Percentiles rank a stretch among this genome's conserved stretches.
Evolutionary conservation across 2,113 vertebrate genomes (phyloP).

Genomic region (Tachycineta bicolor): DNA sequence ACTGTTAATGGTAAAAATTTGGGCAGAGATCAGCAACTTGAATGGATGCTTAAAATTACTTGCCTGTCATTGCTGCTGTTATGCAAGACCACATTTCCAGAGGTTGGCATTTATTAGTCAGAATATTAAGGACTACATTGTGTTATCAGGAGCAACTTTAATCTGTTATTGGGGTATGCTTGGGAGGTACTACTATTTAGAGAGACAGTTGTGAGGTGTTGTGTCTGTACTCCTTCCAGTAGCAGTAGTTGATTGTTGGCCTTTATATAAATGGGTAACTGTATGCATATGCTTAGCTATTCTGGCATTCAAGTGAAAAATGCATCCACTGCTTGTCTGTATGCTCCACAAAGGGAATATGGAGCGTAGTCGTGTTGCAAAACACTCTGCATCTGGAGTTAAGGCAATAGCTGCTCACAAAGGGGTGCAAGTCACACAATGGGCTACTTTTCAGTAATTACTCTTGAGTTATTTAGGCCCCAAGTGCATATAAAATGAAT

Average conservation of each 20-base stretch:
- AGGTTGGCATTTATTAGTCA: neutral
- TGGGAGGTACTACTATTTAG: neutral
- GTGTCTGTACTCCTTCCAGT: neutral
- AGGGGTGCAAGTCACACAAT: slow-evolving; percentile 61
- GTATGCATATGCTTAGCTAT: slow-evolving; percentile 4
- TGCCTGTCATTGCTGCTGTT: slow-evolving; percentile 17
- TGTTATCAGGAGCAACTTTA: neutral
- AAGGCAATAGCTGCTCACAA: slow-evolving; percentile 53
- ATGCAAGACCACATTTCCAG: neutral
- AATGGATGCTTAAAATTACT: slow-evolving; percentile 23
- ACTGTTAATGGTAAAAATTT: neutral
- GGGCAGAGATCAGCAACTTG: neutral
- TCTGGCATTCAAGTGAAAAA: slow-evolving; percentile 9
- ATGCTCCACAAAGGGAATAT: slow-evolving; percentile 21
- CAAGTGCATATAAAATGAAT: slow-evolving; percentile 65
- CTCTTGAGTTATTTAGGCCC: slow-evolving; percentile 57
- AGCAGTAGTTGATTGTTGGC: neutral
- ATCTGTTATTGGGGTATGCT: neutral
- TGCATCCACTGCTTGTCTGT: neutral
- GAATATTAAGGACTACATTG: neutral
- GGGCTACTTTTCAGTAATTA: slow-evolving; percentile 62
- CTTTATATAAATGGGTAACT: neutral
- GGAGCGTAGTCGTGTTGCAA: neutral
- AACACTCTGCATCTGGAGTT: slow-evolving; percentile 54
- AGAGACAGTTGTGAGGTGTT: neutral